phyloP scores from a whole-genome alignment of 92 coral and sea anemone species.

The Porites lobata region DNA sequence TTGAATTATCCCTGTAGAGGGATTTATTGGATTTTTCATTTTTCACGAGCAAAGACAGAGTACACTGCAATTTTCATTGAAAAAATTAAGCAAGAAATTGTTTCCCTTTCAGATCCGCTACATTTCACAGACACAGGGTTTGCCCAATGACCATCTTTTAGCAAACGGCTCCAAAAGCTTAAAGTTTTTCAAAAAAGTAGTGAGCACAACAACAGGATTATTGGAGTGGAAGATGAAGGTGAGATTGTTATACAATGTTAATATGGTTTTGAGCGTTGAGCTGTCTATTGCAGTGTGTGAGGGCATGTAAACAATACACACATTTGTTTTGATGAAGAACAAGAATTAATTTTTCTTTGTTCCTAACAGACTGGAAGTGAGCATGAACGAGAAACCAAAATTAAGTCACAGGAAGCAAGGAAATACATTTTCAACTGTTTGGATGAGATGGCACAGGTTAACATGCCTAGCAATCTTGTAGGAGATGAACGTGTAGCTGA shows the following conservation, averaged over 20 bases:
- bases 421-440: conserved; percentile 94
- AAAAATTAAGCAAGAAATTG: not conserved
- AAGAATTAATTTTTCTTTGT: not conserved
- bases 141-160: conserved; percentile 77
- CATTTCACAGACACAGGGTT: conserved; percentile 93
- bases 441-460: conserved; percentile 92
- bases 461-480: conserved; percentile 81
- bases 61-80: too few species aligned
- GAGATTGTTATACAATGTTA: not conserved
- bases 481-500: conserved; percentile 95
- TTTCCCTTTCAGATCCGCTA: conserved; percentile 84
- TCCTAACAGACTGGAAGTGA: conserved; percentile 77
- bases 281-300: too few species aligned
- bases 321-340: too few species aligned
- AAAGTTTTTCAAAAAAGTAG: conserved; percentile 88
- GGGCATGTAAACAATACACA: too few species aligned
- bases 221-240: conserved; percentile 96
- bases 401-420: conserved; percentile 97
- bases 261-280: too few species aligned
- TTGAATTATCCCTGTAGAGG: too few species aligned
- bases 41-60: too few species aligned
- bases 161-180: conserved; percentile 88
- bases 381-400: conserved; percentile 92
- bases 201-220: conserved; percentile 72
- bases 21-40: too few species aligned